Percentiles rank a stretch among this genome's conserved stretches.
These are phyloP conservation scores for Calidris pugnax DNA, from an alignment of 2,113 vertebrate genomes.

Conservation along the genomic window DNA sequence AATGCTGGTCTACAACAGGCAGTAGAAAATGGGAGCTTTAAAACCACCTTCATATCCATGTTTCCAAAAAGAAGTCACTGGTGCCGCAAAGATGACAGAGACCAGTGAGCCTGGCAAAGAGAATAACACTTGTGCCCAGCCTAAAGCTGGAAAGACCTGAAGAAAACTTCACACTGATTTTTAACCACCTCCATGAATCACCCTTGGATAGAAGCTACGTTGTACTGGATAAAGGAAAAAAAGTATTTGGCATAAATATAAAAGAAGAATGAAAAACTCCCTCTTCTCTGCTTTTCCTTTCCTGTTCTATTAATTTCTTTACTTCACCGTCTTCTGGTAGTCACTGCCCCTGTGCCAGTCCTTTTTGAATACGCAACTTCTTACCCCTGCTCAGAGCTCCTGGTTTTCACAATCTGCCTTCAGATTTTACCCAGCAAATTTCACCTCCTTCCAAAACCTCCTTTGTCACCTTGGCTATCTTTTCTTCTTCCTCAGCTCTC, in stretches of 20 bases:
- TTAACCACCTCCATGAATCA: background rate
- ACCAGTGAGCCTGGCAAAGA: background rate
- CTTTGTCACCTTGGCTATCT: background rate
- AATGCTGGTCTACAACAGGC: background rate
- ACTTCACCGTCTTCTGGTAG: background rate
- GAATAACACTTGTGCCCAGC: background rate
- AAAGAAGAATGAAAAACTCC: background rate
- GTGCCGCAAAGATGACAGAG: background rate
- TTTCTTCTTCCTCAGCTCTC: background rate
- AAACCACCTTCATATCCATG: accelerated
- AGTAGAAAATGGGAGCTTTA: background rate
- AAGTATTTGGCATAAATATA: background rate
- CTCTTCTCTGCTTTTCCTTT: background rate
- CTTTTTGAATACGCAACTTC: background rate
- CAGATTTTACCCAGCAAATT: background rate
- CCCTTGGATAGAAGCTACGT: background rate
- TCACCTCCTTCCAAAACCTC: background rate
- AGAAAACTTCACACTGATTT: background rate
- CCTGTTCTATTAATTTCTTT: background rate
- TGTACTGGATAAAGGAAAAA: background rate
- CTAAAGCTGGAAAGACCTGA: background rate
- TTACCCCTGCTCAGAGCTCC: background rate
- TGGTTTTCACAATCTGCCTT: background rate
- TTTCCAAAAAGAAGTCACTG: background rate
- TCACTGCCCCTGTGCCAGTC: background rate